Evolutionary conservation across 2,113 vertebrate genomes (phyloP), one percentile per base, ranked within the genome.

Genomic region (Phoenicopterus ruber): DNA sequence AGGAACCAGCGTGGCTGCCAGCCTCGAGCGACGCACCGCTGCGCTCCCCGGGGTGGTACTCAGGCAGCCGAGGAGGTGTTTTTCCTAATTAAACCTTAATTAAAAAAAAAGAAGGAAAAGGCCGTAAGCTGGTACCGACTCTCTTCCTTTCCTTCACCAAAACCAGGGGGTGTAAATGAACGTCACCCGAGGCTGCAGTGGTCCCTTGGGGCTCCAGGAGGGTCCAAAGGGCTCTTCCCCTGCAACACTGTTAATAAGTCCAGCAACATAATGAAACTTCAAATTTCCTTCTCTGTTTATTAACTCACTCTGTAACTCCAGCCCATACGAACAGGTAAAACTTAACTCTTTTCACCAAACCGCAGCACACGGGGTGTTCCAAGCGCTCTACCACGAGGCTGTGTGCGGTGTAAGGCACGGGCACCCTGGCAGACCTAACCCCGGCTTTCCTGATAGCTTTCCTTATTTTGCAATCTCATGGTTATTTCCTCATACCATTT

Each of bases 391-490:
- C 29, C 9, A 2, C 13, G 25, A 50, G 40, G 10, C 49, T 17
- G 2, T 0, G 7, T 2, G 38, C 8, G 38, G 4, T 29, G 19
- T 3, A 31, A 74, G 1, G 5, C 71, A 28, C 1, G 0, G 52
- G 8, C 46, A 16, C 40, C 13, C 36, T 2, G 0, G 8, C 42
- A 28, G 25, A 3, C 17, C 49, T 7, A 11, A 24, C 40, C n/a
- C 0, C n/a, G 2, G 3, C 59, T 52, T 57, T 78, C 7, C 73
- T 74, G 5, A 1, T 0, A 25, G 8, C 49, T 54, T 15, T 14
- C 46, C 72, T n/a, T 16, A 21, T 40, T 87, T 63, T 42, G 46
- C 55, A 22, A 47, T 19, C 34, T 44, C 40, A 7, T 0, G 0
- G 28, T 69, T 81, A 24, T 52, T 54, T 74, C 69, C 61, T 76